Evolutionary conservation across 2,113 vertebrate genomes (phyloP).

Genomic region (Ariopsis seemanni): DNA sequence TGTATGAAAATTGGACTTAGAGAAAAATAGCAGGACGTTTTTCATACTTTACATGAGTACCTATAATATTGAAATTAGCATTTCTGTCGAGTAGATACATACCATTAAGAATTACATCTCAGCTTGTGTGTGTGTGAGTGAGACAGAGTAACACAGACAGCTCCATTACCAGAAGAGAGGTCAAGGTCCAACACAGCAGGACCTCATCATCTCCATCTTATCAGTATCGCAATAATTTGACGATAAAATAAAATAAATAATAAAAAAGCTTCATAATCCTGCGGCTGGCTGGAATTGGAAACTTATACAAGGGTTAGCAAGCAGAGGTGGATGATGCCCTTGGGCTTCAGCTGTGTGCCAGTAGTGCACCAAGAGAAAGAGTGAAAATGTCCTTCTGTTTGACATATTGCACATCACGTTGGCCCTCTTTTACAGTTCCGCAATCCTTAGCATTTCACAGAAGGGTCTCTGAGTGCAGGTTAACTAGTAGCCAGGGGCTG

Average conservation of each 20-base stretch:
- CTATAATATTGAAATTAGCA: constrained; percentile 35
- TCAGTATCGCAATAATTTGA: constrained; percentile 82
- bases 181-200: constrained; percentile 67
- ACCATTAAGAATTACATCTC: constrained; percentile 6
- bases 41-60: constrained; percentile 17
- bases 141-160: constrained; percentile 40
- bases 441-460: constrained; percentile 73
- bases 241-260: constrained; percentile 83
- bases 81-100: constrained; percentile 16
- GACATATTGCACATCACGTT: constrained; percentile 73
- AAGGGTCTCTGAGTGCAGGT: constrained; percentile 70
- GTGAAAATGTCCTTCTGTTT: constrained; percentile 75
- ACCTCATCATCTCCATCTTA: constrained; percentile 79
- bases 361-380: constrained; percentile 64
- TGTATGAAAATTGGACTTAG: constrained; percentile 11
- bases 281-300: constrained; percentile 84
- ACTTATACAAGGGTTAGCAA: constrained; percentile 86
- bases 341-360: constrained; percentile 67
- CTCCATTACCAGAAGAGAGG: constrained; percentile 54
- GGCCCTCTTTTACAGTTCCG: constrained; percentile 66
- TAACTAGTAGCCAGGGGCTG: constrained; percentile 74
- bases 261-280: constrained; percentile 84
- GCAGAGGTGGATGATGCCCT: constrained; percentile 83
- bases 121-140: constrained; percentile 28
- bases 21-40: background rate